Evolutionary conservation across 2,797 vertebrate genomes (phyloP), one percentile per base, ranked within the genome.

Genomic region (Hemibagrus guttatus): DNA sequence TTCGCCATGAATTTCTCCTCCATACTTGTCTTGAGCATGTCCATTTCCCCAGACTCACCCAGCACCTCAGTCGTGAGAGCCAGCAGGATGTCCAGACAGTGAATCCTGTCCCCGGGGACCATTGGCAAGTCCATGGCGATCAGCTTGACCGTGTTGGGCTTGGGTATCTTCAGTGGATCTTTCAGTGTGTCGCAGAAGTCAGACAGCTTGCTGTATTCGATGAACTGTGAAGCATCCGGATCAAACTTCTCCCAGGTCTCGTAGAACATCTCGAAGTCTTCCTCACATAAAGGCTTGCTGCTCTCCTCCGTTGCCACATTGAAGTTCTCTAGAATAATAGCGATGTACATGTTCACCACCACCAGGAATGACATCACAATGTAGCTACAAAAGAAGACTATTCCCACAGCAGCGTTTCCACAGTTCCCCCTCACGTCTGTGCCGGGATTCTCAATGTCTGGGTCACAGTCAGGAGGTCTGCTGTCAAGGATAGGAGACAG

Each of bases 1-100:
- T 97, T 97, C 0, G 97, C 97, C 97, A 98, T 98, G 92, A 99
- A 99, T 90, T 98, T 99, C 92, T 99, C 97, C 93, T 99, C 98
- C 97, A 99, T 99, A 87, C 96, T 97, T 63, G 95, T 94, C 92
- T 98, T 99, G 42, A 99, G 95, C 42, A 95, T 90, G 0, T 99
- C 98, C 97, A 98, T 98, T 39, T 96, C 97, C 23, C 96, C 97
- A 0, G 98, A 97, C 85, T 98, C 97, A 0, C 98, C 98, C 89
- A 98, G 92, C 6, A 98, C 98, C 91, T 99, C 96, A 31, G 97
- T 95, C 1, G 97, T 98, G 69, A 99, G 95, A 0, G 98, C 98
- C n/a, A 99, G 96, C 58, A 99, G 96, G 87, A 99, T 97, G 86
- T 99, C 98, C 84, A 99, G 92, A 84, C 98, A 99, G 93, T 99